phyloP scores from a whole-genome alignment of 1,140 invertebrate species.

The Atopsyche davidsoni region DNA sequence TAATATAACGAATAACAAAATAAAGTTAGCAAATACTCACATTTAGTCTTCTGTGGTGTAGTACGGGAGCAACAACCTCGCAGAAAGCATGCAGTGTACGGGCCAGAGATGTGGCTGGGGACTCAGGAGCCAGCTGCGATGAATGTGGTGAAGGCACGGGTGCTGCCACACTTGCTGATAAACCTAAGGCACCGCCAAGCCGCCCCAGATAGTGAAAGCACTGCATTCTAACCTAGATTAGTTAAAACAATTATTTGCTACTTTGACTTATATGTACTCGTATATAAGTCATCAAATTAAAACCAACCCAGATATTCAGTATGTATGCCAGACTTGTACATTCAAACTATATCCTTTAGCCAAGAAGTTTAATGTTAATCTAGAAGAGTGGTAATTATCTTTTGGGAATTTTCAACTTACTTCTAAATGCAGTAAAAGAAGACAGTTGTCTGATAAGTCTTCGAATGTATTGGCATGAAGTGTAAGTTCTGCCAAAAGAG shows the following conservation, averaged over 20 bases:
- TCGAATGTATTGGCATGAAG: slow-evolving; percentile 75
- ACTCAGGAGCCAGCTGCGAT: slow-evolving; percentile 19
- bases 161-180: slow-evolving; percentile 2
- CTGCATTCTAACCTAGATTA: slow-evolving; percentile 75
- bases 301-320: too few species aligned
- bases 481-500: slow-evolving; percentile 45
- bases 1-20: slow-evolving; percentile 12
- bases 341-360: too few species aligned
- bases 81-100: slow-evolving; percentile 40
- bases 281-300: too few species aligned
- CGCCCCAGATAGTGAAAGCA: slow-evolving; percentile 86
- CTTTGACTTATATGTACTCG: too few species aligned
- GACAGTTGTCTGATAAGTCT: slow-evolving; percentile 83
- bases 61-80: slow-evolving; percentile 34
- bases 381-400: too few species aligned
- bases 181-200: slow-evolving; percentile 14
- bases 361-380: too few species aligned
- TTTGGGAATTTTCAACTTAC: slow-evolving; percentile 42
- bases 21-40: slow-evolving; percentile 44
- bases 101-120: slow-evolving; percentile 33
- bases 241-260: too few species aligned
- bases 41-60: slow-evolving; percentile 69
- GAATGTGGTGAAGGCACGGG: slow-evolving; percentile 9
- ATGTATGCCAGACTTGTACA: too few species aligned
- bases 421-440: slow-evolving; percentile 88